phyloP scores from a whole-genome alignment of 2,888 invertebrate genomes.

The Trimorus sp. region DNA sequence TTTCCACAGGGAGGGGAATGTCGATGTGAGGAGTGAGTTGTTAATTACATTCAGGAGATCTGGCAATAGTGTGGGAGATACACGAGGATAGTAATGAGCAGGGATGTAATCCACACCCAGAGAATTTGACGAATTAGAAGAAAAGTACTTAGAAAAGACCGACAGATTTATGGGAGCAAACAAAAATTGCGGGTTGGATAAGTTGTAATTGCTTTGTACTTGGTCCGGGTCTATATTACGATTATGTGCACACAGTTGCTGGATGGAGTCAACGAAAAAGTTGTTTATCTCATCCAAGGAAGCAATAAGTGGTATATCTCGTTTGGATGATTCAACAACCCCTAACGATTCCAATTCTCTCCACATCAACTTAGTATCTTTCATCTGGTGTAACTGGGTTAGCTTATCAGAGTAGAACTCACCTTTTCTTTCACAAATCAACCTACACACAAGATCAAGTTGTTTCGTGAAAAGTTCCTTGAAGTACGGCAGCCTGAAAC shows the following conservation, averaged over 20 bases:
- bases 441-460: background rate
- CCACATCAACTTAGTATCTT: background rate
- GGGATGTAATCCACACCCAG: background rate
- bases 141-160: no score
- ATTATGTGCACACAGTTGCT: no score
- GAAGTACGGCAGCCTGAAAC: background rate
- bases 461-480: background rate
- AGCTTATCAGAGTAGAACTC: background rate
- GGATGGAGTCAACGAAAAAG: background rate
- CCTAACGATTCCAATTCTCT: background rate
- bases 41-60: background rate
- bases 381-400: background rate
- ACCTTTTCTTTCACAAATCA: background rate
- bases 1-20: constrained; percentile 9
- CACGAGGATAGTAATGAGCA: background rate
- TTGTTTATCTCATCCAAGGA: background rate
- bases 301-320: background rate
- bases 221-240: no score
- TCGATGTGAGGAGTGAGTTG: background rate
- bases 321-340: background rate
- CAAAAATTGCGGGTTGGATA: no score
- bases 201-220: no score
- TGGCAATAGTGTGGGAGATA: background rate
- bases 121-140: background rate
- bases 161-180: no score